phyloP scores from a whole-genome alignment of 2,888 invertebrate species.

The Melieria omissa region DNA sequence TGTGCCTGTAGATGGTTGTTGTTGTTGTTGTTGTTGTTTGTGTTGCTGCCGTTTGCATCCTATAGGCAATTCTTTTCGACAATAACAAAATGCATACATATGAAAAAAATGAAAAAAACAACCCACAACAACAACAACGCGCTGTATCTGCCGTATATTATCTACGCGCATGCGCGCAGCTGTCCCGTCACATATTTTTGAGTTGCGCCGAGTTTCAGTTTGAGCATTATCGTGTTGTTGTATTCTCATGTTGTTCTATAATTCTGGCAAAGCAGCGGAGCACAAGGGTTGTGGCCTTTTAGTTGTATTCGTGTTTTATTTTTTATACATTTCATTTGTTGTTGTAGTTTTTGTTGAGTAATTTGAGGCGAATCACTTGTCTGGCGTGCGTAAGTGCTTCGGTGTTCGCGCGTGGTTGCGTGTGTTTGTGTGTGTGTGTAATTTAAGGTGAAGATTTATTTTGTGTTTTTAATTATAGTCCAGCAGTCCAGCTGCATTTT shows the following conservation, averaged over 20 bases:
- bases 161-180: background rate
- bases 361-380: background rate
- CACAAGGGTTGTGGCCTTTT: too few relatives aligned
- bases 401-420: background rate
- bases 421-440: constrained; percentile 7
- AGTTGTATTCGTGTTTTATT: too few relatives aligned
- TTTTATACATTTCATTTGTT: too few relatives aligned
- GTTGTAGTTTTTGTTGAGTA: background rate
- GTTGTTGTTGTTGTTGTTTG: constrained; percentile 8
- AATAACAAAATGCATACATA: too few relatives aligned
- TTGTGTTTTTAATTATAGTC: background rate
- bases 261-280: too few relatives aligned
- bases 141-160: background rate
- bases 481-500: too few relatives aligned
- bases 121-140: too few relatives aligned
- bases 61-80: too few relatives aligned
- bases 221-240: too few relatives aligned
- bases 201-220: background rate
- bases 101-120: too few relatives aligned
- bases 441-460: background rate
- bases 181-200: background rate
- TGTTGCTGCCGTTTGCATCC: background rate
- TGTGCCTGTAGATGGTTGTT: constrained; percentile 7
- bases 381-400: background rate
- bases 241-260: too few relatives aligned